Percentiles rank a stretch among this genome's conserved stretches.
These are phyloP conservation scores for Lindbergichthys nudifrons DNA, from an alignment of 2,797 vertebrate genomes.

Conservation along the genomic window DNA sequence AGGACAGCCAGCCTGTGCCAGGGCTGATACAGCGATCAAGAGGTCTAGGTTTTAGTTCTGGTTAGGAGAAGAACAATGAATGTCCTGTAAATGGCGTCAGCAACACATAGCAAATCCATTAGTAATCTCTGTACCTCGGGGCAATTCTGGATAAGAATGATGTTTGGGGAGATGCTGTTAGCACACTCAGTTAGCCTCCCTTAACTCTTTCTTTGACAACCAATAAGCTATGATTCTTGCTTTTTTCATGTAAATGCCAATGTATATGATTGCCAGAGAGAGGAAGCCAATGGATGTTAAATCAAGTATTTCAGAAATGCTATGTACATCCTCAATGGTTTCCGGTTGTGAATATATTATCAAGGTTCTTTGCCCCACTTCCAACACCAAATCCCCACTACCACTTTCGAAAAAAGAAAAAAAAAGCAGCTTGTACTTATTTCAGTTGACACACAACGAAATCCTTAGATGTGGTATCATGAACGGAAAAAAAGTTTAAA, in stretches of 20 bases:
- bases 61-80: slow-evolving; percentile 58
- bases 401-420: slow-evolving; percentile 65
- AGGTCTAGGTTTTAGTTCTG: slow-evolving; percentile 60
- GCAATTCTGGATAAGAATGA: slow-evolving; percentile 64
- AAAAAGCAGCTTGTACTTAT: slow-evolving; percentile 87
- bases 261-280: slow-evolving; percentile 79
- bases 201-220: slow-evolving; percentile 70
- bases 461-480: slow-evolving; percentile 77
- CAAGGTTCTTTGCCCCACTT: slow-evolving; percentile 63
- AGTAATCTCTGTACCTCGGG: slow-evolving; percentile 62
- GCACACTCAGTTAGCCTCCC: slow-evolving; percentile 52
- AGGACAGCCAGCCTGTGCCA: not conserved
- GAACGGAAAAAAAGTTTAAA: slow-evolving; percentile 41
- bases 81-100: slow-evolving; percentile 54
- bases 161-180: slow-evolving; percentile 53
- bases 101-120: slow-evolving; percentile 42
- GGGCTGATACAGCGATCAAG: slow-evolving; percentile 48
- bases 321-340: slow-evolving; percentile 54
- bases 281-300: slow-evolving; percentile 63
- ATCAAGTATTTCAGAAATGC: slow-evolving; percentile 37
- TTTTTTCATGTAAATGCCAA: slow-evolving; percentile 82
- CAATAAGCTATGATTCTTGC: slow-evolving; percentile 83
- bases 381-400: slow-evolving; percentile 65
- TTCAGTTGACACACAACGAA: slow-evolving; percentile 78
- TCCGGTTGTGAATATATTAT: slow-evolving; percentile 65